Evolutionary conservation across 2,888 invertebrate genomes (phyloP).

Genomic region (Podotricha telesiphe): DNA sequence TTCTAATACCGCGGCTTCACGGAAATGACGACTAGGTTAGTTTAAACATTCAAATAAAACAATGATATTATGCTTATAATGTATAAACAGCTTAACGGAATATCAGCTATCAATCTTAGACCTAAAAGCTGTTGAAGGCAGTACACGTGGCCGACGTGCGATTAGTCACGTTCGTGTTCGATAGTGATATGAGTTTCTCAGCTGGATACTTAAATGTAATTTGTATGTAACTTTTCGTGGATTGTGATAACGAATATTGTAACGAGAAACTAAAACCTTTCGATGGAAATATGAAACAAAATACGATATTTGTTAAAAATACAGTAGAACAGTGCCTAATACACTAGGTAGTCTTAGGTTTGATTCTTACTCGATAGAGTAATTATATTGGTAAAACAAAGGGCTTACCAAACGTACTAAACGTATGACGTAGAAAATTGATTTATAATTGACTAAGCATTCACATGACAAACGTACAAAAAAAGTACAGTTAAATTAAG

Average conservation of each 20-base stretch:
- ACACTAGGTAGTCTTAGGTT: too few relatives aligned
- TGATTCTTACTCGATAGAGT: too few relatives aligned
- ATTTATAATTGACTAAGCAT: too few relatives aligned
- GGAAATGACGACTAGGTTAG: neutral
- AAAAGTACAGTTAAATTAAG: too few relatives aligned
- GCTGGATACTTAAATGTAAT: slow-evolving; percentile 27
- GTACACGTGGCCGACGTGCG: slow-evolving; percentile 37
- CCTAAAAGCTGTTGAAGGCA: slow-evolving; percentile 27
- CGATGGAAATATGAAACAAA: too few relatives aligned
- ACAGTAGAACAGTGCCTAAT: too few relatives aligned
- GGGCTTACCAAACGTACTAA: too few relatives aligned
- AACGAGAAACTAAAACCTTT: neutral
- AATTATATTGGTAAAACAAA: too few relatives aligned
- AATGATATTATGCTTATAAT: neutral
- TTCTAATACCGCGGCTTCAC: neutral
- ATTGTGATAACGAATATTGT: slow-evolving; percentile 4
- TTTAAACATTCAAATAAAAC: neutral
- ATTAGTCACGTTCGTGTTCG: slow-evolving; percentile 43
- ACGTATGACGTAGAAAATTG: too few relatives aligned
- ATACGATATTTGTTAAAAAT: too few relatives aligned
- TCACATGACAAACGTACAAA: neutral
- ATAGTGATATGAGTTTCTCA: slow-evolving; percentile 33
- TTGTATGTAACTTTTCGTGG: slow-evolving; percentile 14
- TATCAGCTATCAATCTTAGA: slow-evolving; percentile 30
- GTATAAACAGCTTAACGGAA: slow-evolving; percentile 4